Evolutionary conservation across 2,113 vertebrate genomes (phyloP).

Genomic region (Nothobranchius furzeri): DNA sequence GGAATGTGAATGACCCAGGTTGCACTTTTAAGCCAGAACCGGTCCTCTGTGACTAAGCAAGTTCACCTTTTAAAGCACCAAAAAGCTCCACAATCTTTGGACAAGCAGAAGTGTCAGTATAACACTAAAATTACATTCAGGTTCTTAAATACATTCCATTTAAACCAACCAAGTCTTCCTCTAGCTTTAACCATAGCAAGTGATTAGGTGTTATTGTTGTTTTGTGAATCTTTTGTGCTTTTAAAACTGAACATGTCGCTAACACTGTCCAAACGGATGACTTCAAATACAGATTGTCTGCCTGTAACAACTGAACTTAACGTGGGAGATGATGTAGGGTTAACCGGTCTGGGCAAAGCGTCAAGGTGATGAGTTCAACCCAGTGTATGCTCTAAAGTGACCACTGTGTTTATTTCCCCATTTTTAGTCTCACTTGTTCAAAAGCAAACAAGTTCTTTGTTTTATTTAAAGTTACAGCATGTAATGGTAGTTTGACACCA

Average conservation of each 20-base stretch:
- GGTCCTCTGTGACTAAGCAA: neutral
- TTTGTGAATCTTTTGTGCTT: slow-evolving; percentile 5
- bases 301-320: neutral
- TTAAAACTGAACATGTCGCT: neutral
- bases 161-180: slow-evolving; percentile 26
- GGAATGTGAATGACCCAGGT: slow-evolving; percentile 10
- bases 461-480: too few species aligned
- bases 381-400: neutral
- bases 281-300: neutral
- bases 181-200: neutral
- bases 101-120: slow-evolving; percentile 44
- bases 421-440: neutral
- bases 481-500: too few species aligned
- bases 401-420: neutral
- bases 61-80: slow-evolving; percentile 47
- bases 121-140: slow-evolving; percentile 67
- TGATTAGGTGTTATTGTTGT: neutral
- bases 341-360: neutral
- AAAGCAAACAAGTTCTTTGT: neutral
- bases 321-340: neutral
- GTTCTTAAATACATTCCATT: slow-evolving; percentile 67
- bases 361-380: neutral
- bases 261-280: neutral
- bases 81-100: slow-evolving; percentile 59
- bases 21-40: neutral